Evolutionary conservation across 2,113 vertebrate genomes (phyloP).

Genomic region (Brachypteracias leptosomus): DNA sequence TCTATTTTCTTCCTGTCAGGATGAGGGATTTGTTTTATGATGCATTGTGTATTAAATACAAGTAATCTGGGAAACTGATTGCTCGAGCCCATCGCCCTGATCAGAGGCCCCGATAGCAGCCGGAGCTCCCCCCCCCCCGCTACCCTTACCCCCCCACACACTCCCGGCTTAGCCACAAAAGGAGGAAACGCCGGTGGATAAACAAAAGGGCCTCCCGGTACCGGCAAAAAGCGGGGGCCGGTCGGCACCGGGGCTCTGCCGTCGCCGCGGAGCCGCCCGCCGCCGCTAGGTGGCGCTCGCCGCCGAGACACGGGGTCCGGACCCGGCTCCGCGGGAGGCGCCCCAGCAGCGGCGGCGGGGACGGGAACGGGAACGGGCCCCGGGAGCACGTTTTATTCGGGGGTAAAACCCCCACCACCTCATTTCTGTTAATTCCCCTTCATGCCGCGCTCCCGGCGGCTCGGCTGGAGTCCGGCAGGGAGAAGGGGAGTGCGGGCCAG

Average conservation of each 20-base stretch:
- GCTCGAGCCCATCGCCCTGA: no score
- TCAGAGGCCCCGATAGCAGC: no score
- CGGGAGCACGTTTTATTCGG: no score
- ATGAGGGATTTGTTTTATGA: conserved; percentile 99
- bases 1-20: conserved; percentile 99
- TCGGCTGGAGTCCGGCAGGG: neutral
- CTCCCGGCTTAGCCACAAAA: no score
- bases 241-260: neutral
- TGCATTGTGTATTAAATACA: conserved; percentile 99
- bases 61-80: conserved; percentile 98
- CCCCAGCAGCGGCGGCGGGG: neutral
- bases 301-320: neutral
- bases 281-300: conserved; percentile 81
- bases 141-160: no score
- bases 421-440: neutral
- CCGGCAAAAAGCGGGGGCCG: conserved; percentile 52
- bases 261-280: neutral
- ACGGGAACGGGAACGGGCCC: no score
- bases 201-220: conserved; percentile 74
- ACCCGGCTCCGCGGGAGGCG: neutral
- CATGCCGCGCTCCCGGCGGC: neutral
- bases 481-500: neutral
- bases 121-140: no score
- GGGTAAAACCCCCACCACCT: neutral
- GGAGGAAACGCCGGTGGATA: conserved; percentile 65